Conservation (phyloP, 2,113 vertebrate genomes). For the Eulacestoma nigropectus region DNA sequence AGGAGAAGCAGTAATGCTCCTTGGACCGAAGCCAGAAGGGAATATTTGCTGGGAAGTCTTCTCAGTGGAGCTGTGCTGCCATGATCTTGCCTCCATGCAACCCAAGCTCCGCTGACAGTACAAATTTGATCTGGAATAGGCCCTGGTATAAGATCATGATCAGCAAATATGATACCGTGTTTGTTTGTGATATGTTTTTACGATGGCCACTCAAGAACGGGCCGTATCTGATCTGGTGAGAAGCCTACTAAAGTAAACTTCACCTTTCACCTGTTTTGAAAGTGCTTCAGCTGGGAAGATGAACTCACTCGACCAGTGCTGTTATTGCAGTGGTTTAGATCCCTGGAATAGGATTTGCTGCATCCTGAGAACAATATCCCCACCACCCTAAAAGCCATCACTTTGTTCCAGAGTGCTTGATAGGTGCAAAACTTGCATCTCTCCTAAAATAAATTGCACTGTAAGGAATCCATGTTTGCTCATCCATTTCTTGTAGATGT, state of each 20-base stretch:
- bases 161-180: neutral
- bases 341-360: neutral
- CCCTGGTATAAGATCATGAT: neutral
- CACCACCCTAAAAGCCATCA: neutral
- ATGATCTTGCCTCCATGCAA: neutral
- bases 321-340: neutral
- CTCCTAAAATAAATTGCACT: neutral
- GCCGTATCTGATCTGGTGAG: neutral
- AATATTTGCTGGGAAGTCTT: neutral
- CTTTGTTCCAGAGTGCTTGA: neutral
- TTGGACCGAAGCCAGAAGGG: neutral
- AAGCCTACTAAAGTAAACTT: neutral
- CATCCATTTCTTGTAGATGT: neutral
- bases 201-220: neutral
- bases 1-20: slow-evolving; percentile 1
- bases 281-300: neutral
- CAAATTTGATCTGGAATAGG: neutral
- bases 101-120: neutral
- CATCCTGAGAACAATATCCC: neutral
- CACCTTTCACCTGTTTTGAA: neutral
- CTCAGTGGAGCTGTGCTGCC: neutral
- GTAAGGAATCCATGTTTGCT: neutral
- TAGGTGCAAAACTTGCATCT: neutral
- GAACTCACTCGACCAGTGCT: neutral
- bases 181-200: neutral